Evolutionary conservation across 2,888 invertebrate species (phyloP), one percentile per base, ranked within the genome.

Genomic region (Tethea ocularis): DNA sequence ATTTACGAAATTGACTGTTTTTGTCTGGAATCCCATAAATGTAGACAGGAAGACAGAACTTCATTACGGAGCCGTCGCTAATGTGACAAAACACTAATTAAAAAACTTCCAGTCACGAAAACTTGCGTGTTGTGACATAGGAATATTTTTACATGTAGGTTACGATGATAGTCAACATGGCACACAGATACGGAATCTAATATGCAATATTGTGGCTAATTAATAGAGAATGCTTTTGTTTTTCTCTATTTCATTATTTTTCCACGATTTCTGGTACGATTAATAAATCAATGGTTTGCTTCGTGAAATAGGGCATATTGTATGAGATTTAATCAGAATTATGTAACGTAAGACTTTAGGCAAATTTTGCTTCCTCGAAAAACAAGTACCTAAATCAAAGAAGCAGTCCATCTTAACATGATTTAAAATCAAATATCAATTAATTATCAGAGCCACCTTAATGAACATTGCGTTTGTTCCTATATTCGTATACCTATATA

Each of bases 11-110:
- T 82, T 77, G 76, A 78, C 74, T 75, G 73, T 74, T 78, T 80
- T 74, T 69, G 69, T 62, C 65, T 62, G 61, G 64, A 57, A 69
- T 68, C 67, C 61, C 64, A 59, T 58, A 63, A 72, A 67, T 62
- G 64, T 64, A 57, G 56, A 59, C 56, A 65, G 69, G 64, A 75
- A 78, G 73, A 71, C 66, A 68, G 69, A 73, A 72, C 73, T 75
- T 80, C 73, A 77, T 81, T 81, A 78, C 62, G 52, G 61, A 52
- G 69, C 63, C 57, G 61, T 69, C 62, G 68, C 65, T 71, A 76
- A 80, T 80, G 77, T 76, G 75, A 78, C 78, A 76, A 75, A 77
- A 72, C 61, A 60, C 61, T 77, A 77, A 79, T 79, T 80, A 77
- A 75, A 77, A 71, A 66, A 66, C 57, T 61, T 57, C 58, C 62